phyloP scores from a whole-genome alignment of 2,888 invertebrate genomes.

The Acronicta aceris region DNA sequence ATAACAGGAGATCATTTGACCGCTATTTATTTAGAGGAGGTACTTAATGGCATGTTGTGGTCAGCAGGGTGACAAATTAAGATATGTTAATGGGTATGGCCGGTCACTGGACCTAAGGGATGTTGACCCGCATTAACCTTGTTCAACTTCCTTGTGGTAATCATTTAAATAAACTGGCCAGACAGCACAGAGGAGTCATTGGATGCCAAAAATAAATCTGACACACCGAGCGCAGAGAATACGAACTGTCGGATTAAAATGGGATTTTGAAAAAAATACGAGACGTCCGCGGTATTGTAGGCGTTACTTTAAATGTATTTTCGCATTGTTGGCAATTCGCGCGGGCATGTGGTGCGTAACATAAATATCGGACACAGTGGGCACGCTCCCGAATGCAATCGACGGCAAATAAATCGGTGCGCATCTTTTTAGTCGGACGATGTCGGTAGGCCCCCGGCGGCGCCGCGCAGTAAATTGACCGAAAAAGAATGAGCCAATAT shows the following conservation, averaged over 20 bases:
- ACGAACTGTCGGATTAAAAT: conserved; percentile 71
- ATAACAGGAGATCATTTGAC: conserved; percentile 68
- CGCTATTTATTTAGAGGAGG: conserved; percentile 68
- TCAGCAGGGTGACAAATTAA: conserved; percentile 66
- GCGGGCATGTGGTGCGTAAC: conserved; percentile 71
- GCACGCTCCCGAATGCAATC: conserved; percentile 82
- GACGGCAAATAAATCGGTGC: conserved; percentile 78
- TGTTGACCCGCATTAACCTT: conserved; percentile 58
- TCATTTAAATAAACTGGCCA: conserved; percentile 52
- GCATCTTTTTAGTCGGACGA: conserved; percentile 77
- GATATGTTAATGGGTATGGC: conserved; percentile 63
- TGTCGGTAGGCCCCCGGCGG: conserved; percentile 77
- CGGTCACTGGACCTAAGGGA: conserved; percentile 57
- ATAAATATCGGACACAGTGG: conserved; percentile 84
- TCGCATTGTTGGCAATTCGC: conserved; percentile 82
- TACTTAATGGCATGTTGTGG: conserved; percentile 61
- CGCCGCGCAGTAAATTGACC: conserved; percentile 83
- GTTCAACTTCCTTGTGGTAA: conserved; percentile 47
- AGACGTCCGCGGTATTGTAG: conserved; percentile 75
- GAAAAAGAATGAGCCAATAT: conserved; percentile 84
- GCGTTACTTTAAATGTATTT: conserved; percentile 82
- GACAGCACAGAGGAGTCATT: conserved; percentile 45
- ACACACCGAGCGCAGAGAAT: conserved; percentile 64
- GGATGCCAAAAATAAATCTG: conserved; percentile 71
- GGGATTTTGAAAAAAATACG: conserved; percentile 79